Evolutionary conservation across 2,113 vertebrate species (phyloP).

Genomic region (Alethe castanea): DNA sequence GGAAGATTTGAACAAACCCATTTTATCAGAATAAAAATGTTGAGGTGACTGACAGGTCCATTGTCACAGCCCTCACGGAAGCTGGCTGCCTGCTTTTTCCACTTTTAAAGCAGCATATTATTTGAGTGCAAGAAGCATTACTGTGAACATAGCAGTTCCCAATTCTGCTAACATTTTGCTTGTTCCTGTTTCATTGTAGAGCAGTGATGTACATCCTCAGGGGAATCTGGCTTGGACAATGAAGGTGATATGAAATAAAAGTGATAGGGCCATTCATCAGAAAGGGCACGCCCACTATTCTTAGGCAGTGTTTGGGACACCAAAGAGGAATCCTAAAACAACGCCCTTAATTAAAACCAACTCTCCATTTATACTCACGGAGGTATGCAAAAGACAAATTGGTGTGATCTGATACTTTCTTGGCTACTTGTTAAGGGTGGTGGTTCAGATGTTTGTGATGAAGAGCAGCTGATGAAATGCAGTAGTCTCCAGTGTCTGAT

Average conservation of each 20-base stretch:
- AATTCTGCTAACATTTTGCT: neutral
- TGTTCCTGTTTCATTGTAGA: neutral
- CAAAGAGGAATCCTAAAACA: neutral
- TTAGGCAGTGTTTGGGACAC: neutral
- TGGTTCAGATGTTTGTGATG: neutral
- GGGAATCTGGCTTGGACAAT: neutral
- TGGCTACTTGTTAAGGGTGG: neutral
- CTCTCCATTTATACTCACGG: neutral
- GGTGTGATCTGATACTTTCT: neutral
- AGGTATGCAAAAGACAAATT: neutral
- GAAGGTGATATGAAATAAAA: neutral
- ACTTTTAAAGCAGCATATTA: neutral
- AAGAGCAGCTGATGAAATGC: neutral
- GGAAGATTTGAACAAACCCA: constrained; percentile 20
- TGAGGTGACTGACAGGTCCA: constrained; percentile 29
- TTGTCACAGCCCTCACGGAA: neutral
- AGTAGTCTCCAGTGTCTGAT: neutral
- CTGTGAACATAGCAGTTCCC: neutral
- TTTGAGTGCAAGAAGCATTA: neutral
- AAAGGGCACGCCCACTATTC: neutral
- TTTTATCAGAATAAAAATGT: neutral
- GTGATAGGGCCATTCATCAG: neutral
- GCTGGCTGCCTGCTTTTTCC: neutral
- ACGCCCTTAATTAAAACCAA: neutral
- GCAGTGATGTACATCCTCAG: neutral